Evolutionary conservation across 2,113 vertebrate genomes (phyloP).

Genomic region (Meleagris gallopavo): DNA sequence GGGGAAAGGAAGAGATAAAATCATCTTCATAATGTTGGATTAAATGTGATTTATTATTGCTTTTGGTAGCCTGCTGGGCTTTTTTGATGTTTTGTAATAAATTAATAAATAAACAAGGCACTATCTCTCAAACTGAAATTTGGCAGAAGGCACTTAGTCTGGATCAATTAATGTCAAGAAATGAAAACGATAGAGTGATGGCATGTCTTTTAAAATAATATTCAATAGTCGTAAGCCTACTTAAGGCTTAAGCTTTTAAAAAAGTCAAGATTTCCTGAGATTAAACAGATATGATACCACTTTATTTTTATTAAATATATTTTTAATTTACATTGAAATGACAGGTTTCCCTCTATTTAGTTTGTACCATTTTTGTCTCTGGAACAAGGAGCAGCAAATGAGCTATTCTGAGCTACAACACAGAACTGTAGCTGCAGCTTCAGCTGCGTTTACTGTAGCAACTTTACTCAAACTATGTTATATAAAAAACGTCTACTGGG

Average conservation of each 20-base stretch:
- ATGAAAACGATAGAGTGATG: background rate
- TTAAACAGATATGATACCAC: background rate
- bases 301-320: background rate
- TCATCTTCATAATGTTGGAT: slow-evolving; percentile 3
- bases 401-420: background rate
- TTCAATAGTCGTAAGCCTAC: background rate
- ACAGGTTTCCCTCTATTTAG: background rate
- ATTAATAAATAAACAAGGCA: slow-evolving; percentile 39
- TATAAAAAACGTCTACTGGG: background rate
- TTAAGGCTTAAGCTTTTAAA: background rate
- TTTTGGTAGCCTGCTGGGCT: background rate
- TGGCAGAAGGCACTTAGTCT: slow-evolving; percentile 41
- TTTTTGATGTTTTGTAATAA: slow-evolving; percentile 41
- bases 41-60: background rate
- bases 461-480: background rate
- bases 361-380: background rate
- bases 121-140: slow-evolving; percentile 28
- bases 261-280: background rate
- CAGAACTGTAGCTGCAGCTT: background rate
- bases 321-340: background rate
- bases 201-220: slow-evolving; percentile 14
- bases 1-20: background rate
- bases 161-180: slow-evolving; percentile 33
- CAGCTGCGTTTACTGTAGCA: background rate
- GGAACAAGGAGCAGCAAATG: background rate